Conservation (phyloP, 53 echinoderm and acorn worm genomes). For the Patiria pectinifera region DNA sequence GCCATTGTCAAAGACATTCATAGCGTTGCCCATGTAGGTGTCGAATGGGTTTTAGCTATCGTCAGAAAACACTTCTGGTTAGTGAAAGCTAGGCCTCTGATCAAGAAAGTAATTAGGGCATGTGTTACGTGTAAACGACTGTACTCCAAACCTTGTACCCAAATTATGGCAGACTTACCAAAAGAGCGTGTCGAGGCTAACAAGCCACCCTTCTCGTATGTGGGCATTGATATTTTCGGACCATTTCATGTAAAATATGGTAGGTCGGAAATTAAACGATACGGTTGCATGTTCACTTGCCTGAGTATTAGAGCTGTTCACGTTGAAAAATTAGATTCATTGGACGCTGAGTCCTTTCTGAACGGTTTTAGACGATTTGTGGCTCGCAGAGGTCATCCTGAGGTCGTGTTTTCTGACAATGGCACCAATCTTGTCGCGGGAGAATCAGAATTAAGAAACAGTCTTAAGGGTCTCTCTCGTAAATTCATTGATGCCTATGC, state of each 20-base stretch:
- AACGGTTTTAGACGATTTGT: conserved; percentile 68
- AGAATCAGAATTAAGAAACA: conserved; percentile 1
- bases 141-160: too few species aligned
- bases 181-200: conserved; percentile 48
- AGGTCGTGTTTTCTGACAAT: not conserved
- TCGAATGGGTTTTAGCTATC: not conserved
- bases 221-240: conserved; percentile 65
- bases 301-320: conserved; percentile 65
- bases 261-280: conserved; percentile 61
- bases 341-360: conserved; percentile 68
- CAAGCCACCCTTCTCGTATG: conserved; percentile 61
- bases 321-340: conserved; percentile 51
- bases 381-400: conserved; percentile 59
- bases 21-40: not conserved
- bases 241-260: conserved; percentile 58
- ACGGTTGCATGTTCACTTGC: conserved; percentile 73
- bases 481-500: conserved; percentile 4
- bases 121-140: too few species aligned
- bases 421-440: not conserved
- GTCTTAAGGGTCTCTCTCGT: not conserved
- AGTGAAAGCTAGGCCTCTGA: conserved; percentile 13
- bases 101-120: conserved; percentile 18
- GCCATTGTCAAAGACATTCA: conserved; percentile 23
- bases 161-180: conserved; percentile 66
- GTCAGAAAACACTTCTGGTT: conserved; percentile 29